These are phyloP conservation scores for Bagarius yarrelli DNA, from an alignment of 2,113 vertebrate species.

Conservation along the genomic window DNA sequence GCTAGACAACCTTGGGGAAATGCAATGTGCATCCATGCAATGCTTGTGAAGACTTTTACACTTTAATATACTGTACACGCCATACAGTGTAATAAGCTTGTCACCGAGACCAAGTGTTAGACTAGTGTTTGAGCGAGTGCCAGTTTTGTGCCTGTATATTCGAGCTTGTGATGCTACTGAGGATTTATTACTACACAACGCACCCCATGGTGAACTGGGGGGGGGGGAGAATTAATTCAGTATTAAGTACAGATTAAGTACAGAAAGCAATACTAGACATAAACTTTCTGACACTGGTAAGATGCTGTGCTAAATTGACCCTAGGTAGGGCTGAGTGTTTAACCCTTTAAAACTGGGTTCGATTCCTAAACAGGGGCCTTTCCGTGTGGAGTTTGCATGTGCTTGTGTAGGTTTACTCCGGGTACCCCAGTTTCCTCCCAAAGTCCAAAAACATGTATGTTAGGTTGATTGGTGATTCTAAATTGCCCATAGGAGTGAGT, in stretches of 20 bases:
- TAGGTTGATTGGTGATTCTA: no score
- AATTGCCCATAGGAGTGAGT: no score
- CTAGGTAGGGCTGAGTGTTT: not conserved
- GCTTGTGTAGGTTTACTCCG: no score
- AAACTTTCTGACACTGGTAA: not conserved
- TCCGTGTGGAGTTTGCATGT: no score
- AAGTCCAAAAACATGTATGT: no score
- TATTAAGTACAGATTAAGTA: not conserved
- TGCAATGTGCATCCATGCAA: slow-evolving; percentile 2
- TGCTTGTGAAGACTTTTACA: not conserved
- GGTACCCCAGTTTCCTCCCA: no score
- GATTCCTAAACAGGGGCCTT: no score
- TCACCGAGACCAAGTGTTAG: not conserved
- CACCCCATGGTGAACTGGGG: not conserved
- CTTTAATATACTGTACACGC: not conserved
- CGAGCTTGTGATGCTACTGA: not conserved
- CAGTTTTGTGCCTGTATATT: not conserved
- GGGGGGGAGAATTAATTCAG: not conserved
- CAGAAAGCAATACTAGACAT: no score
- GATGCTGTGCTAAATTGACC: not conserved
- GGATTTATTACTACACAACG: not conserved
- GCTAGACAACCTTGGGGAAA: not conserved
- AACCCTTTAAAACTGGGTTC: no score
- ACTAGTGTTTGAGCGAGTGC: not conserved
- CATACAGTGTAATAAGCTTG: not conserved